Conservation (phyloP, 2,888 invertebrate species). For the Xestobium rufovillosum region DNA sequence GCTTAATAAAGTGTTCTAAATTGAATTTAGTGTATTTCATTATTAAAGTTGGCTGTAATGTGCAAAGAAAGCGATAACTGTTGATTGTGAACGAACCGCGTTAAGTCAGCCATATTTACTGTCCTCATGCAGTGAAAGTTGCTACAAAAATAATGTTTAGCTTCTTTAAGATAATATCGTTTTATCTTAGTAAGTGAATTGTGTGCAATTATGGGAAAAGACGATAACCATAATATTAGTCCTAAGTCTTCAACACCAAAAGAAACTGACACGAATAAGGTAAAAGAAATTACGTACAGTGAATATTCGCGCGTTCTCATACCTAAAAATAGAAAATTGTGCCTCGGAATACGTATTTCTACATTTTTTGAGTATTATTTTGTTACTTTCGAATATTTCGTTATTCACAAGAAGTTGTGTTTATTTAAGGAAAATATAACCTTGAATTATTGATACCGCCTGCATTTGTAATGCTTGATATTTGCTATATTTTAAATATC, state of each 20-base stretch:
- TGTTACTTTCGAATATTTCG: neutral
- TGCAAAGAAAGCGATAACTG: too few relatives aligned
- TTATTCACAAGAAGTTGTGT: neutral
- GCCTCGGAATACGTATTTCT: slow-evolving; percentile 10
- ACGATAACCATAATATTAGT: slow-evolving; percentile 31
- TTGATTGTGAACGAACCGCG: slow-evolving; percentile 29
- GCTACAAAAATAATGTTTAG: slow-evolving; percentile 39
- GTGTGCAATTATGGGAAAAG: slow-evolving; percentile 38
- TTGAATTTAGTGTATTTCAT: too few relatives aligned
- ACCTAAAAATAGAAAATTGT: slow-evolving; percentile 34
- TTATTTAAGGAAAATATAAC: too few relatives aligned
- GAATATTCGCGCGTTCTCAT: slow-evolving; percentile 38
- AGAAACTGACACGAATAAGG: slow-evolving; percentile 35
- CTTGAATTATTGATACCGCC: too few relatives aligned
- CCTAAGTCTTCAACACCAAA: slow-evolving; percentile 27
- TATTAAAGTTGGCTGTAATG: too few relatives aligned
- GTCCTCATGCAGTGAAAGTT: slow-evolving; percentile 44
- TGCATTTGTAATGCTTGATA: too few relatives aligned
- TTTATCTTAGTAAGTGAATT: slow-evolving; percentile 27
- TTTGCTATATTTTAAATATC: too few relatives aligned
- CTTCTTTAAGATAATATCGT: slow-evolving; percentile 30
- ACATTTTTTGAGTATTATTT: slow-evolving; percentile 6
- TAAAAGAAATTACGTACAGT: slow-evolving; percentile 30
- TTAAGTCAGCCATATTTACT: slow-evolving; percentile 40
- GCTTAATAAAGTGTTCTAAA: too few relatives aligned